phyloP scores from a whole-genome alignment of 2,113 vertebrate species.

The Peromyscus leucopus region DNA sequence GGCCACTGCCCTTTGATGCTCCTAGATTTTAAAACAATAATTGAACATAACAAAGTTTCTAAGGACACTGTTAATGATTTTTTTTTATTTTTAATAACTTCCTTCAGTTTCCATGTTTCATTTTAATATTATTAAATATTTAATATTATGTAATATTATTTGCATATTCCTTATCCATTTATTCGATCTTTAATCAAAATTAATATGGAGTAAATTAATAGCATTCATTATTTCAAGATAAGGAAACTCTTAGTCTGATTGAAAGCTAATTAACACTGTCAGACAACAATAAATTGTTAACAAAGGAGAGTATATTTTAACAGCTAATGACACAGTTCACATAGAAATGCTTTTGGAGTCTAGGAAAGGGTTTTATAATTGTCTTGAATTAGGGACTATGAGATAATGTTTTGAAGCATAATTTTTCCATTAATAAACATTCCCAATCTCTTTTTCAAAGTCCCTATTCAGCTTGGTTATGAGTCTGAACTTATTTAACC shows the following conservation, averaged over 20 bases:
- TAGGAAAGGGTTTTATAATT: not conserved
- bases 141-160: not conserved
- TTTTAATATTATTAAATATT: not conserved
- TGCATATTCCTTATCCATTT: not conserved
- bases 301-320: not conserved
- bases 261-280: conserved; percentile 33
- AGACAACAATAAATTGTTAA: not conserved
- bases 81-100: conserved; percentile 13
- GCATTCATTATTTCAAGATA: not conserved
- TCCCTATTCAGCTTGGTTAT: not conserved
- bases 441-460: not conserved
- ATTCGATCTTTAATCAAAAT: not conserved
- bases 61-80: not conserved
- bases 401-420: conserved; percentile 1
- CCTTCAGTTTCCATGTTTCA: not conserved
- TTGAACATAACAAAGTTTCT: not conserved
- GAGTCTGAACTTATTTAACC: conserved; percentile 48
- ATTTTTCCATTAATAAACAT: conserved; percentile 57
- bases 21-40: not conserved
- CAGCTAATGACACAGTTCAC: not conserved
- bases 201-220: not conserved
- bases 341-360: not conserved
- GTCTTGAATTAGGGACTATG: not conserved
- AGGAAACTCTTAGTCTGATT: conserved; percentile 39
- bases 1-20: not conserved